A percentile compares a stretch with the other conserved stretches of the same genome.
Conservation (phyloP, 2,888 invertebrate species). For the Patella caerulea region DNA sequence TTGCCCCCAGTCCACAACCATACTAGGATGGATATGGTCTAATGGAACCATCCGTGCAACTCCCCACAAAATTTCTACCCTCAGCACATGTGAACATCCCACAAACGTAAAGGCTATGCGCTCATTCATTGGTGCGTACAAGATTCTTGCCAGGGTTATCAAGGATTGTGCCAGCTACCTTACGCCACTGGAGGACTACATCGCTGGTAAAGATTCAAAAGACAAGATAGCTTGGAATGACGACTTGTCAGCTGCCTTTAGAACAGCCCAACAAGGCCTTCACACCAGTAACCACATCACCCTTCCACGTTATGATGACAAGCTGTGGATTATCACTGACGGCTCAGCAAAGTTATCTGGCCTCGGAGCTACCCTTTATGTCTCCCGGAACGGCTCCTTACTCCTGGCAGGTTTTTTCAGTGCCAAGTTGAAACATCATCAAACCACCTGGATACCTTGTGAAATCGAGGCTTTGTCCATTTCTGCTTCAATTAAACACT, state of each 20-base stretch:
- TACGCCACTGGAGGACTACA: not conserved
- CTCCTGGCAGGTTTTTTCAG: too few relatives aligned
- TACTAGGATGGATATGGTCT: conserved; percentile 24
- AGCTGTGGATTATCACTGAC: not conserved
- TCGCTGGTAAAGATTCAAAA: not conserved
- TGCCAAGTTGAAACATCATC: too few relatives aligned
- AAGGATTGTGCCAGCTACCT: not conserved
- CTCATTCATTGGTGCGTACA: conserved; percentile 11
- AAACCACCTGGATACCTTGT: too few relatives aligned
- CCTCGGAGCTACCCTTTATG: not conserved
- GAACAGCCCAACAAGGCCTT: not conserved
- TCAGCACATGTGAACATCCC: conserved; percentile 13
- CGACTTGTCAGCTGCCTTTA: not conserved
- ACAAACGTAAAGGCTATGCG: not conserved
- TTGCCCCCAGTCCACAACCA: conserved; percentile 28
- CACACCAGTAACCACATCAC: not conserved
- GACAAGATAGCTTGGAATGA: not conserved
- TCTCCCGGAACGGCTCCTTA: not conserved
- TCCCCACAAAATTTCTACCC: conserved; percentile 21
- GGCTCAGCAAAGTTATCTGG: not conserved
- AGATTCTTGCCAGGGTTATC: not conserved
- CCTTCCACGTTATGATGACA: not conserved
- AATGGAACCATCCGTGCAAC: not conserved
- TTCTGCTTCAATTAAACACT: too few relatives aligned
- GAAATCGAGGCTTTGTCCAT: too few relatives aligned